Evolutionary conservation across 2,888 invertebrate genomes (phyloP).

Genomic region (Diaphora mendica): DNA sequence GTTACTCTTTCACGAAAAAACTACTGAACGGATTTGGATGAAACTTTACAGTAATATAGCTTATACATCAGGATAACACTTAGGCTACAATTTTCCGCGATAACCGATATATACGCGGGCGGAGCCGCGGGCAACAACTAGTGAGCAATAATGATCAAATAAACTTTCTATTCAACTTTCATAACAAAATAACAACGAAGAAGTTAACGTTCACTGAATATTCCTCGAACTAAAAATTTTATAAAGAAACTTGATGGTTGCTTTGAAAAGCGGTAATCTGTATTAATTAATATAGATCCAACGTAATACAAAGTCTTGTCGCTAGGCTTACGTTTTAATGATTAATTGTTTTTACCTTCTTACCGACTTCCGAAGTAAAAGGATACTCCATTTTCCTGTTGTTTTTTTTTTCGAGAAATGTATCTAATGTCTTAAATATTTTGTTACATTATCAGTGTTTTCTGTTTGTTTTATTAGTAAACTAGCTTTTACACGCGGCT

Average conservation of each 20-base stretch:
- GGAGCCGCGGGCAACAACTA: too few relatives aligned
- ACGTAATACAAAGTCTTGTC: neutral
- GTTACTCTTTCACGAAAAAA: too few relatives aligned
- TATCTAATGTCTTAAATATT: neutral
- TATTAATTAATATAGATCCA: slow-evolving; percentile 1
- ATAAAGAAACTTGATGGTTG: neutral
- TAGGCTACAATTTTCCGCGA: too few relatives aligned
- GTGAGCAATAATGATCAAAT: too few relatives aligned
- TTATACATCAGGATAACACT: too few relatives aligned
- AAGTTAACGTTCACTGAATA: neutral
- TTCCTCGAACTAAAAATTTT: neutral
- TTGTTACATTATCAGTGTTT: too few relatives aligned
- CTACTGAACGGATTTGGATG: too few relatives aligned
- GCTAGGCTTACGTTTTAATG: neutral
- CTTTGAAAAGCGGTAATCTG: neutral
- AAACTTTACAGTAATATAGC: too few relatives aligned
- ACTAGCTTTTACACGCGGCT: too few relatives aligned
- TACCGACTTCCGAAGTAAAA: neutral
- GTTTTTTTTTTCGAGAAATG: neutral
- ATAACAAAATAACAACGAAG: neutral
- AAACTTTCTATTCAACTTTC: neutral
- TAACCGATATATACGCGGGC: too few relatives aligned
- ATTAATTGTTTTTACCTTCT: neutral
- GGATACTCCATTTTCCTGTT: neutral
- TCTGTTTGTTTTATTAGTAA: too few relatives aligned